Evolutionary conservation across 2,797 vertebrate species (phyloP).

Genomic region (Lacerta agilis): DNA sequence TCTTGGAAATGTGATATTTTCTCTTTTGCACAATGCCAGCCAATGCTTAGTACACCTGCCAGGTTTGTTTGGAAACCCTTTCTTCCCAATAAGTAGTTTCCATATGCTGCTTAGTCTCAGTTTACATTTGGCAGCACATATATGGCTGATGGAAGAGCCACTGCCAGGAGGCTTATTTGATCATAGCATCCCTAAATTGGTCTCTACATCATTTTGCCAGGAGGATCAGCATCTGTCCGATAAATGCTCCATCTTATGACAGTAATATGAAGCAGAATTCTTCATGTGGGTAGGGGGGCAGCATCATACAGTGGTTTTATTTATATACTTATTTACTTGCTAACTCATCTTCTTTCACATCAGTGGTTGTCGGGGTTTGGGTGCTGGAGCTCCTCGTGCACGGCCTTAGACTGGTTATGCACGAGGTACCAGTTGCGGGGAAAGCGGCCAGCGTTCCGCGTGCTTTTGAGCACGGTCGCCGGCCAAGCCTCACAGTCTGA

Average conservation of each 20-base stretch:
- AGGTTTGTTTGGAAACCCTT: conserved; percentile 37
- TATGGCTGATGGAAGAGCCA: background rate
- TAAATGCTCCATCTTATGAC: background rate
- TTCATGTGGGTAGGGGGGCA: background rate
- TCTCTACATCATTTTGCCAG: background rate
- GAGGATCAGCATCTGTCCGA: background rate
- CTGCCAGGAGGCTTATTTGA: background rate
- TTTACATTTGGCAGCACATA: background rate
- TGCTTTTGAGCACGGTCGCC: no score
- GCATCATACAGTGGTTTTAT: background rate
- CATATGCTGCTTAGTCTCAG: background rate
- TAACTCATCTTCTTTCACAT: background rate
- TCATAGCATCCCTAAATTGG: background rate
- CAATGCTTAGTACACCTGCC: conserved; percentile 8
- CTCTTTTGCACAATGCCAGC: background rate
- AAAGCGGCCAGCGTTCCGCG: no score
- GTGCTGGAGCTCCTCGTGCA: no score
- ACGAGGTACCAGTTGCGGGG: no score
- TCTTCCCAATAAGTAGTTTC: background rate
- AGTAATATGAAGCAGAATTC: background rate
- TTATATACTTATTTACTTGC: background rate
- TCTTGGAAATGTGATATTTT: conserved; percentile 11
- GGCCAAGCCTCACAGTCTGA: no score
- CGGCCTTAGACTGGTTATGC: no score
- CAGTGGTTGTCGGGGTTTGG: no score